These are phyloP conservation scores for Chloroclystis v-ata DNA, from an alignment of 2,888 invertebrate genomes.

Conservation along the genomic window DNA sequence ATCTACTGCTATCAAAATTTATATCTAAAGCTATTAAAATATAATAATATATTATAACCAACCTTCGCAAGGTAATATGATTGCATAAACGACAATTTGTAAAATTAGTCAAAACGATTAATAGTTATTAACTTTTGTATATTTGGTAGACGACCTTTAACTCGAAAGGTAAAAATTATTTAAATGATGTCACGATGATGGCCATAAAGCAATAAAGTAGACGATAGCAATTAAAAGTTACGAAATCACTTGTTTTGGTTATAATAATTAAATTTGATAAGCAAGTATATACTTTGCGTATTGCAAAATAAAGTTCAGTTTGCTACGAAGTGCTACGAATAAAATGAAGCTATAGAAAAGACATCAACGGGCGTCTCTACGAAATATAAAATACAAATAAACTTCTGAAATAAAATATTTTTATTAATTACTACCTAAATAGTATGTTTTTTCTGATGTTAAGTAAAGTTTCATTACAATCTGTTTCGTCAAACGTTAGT, in stretches of 20 bases:
- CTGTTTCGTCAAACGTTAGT: too few relatives aligned
- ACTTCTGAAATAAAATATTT: too few relatives aligned
- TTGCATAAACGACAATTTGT: not conserved
- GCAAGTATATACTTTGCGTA: not conserved
- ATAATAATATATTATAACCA: too few relatives aligned
- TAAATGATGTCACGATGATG: slow-evolving; percentile 14
- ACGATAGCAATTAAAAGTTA: slow-evolving; percentile 16
- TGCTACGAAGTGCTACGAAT: slow-evolving; percentile 11
- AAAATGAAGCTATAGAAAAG: slow-evolving; percentile 35
- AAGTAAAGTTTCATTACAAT: too few relatives aligned
- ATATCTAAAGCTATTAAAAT: too few relatives aligned
- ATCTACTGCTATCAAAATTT: too few relatives aligned
- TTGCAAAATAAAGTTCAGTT: not conserved
- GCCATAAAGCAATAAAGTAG: slow-evolving; percentile 13
- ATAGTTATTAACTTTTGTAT: not conserved
- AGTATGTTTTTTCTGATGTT: too few relatives aligned
- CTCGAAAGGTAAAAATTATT: slow-evolving; percentile 9
- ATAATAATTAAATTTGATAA: not conserved
- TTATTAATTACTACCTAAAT: too few relatives aligned
- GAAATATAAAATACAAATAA: not conserved
- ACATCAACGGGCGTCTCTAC: slow-evolving; percentile 30
- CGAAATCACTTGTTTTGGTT: slow-evolving; percentile 5
- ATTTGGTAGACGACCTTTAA: slow-evolving; percentile 7
- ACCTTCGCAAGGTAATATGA: not conserved
- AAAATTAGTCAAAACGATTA: not conserved